These are phyloP conservation scores for Anser brachyrhynchus DNA, from an alignment of 2,113 vertebrate species.

Conservation along the genomic window DNA sequence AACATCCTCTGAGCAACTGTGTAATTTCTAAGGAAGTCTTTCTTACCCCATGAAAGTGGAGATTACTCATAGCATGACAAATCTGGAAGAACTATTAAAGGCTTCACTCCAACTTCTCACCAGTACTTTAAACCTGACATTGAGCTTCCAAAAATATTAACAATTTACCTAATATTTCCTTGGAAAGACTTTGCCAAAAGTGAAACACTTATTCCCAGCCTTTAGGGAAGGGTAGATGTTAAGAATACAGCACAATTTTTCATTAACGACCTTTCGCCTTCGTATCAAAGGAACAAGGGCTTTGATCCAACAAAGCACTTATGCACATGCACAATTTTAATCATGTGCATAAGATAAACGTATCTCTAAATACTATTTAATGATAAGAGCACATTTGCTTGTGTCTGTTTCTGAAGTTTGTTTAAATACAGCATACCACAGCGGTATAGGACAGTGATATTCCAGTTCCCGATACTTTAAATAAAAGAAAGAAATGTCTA, in stretches of 20 bases:
- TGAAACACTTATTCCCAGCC: neutral
- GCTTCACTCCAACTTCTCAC: neutral
- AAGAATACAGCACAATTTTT: neutral
- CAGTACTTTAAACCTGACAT: neutral
- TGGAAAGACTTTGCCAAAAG: neutral
- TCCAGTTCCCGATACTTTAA: neutral
- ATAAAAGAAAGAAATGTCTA: neutral
- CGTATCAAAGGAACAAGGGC: neutral
- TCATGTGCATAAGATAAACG: neutral
- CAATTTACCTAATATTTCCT: neutral
- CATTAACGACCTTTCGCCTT: neutral
- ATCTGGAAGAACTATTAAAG: slow-evolving; percentile 5
- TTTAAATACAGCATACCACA: neutral
- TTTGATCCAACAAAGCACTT: neutral
- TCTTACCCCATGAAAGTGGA: neutral
- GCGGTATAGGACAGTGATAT: neutral
- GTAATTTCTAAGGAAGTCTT: slow-evolving; percentile 20
- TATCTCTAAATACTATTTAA: neutral
- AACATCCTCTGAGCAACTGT: neutral
- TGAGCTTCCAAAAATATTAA: neutral
- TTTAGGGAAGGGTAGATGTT: neutral
- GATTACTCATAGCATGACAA: slow-evolving; percentile 27
- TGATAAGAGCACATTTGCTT: neutral
- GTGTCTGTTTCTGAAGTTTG: neutral
- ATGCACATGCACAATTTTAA: neutral